A percentile compares a stretch with the other conserved stretches of the same genome.
Conservation (phyloP, 2,888 invertebrate species). For the Oxycera nigricornis region DNA sequence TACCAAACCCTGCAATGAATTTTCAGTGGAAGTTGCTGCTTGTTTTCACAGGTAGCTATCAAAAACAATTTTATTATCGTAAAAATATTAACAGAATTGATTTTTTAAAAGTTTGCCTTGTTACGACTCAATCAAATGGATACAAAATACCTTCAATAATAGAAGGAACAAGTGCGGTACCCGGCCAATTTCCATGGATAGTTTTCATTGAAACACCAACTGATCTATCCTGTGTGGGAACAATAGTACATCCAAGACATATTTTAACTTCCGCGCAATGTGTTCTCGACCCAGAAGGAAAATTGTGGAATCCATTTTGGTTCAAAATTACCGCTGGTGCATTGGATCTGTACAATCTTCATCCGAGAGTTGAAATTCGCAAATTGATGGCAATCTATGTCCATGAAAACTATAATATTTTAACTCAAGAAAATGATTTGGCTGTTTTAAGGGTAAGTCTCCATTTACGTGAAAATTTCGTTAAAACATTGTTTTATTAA, state of each 20-base stretch:
- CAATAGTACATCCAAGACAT: conserved; percentile 43
- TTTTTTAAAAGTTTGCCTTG: no score
- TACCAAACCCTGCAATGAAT: not conserved
- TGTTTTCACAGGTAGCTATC: not conserved
- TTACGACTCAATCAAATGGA: not conserved
- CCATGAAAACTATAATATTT: conserved; percentile 42
- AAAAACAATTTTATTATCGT: not conserved
- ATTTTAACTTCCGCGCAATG: conserved; percentile 43
- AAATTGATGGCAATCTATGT: conserved; percentile 38
- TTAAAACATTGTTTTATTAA: not conserved
- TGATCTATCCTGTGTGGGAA: conserved; percentile 42
- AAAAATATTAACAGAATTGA: no score
- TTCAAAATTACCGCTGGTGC: conserved; percentile 40
- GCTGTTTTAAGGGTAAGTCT: conserved; percentile 44
- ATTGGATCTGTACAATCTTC: conserved; percentile 9
- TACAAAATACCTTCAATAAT: conserved; percentile 14
- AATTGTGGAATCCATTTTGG: conserved; percentile 41
- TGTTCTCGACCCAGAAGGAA: conserved; percentile 24
- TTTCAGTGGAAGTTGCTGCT: not conserved
- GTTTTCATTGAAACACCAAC: conserved; percentile 23
- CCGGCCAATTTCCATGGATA: conserved; percentile 40
- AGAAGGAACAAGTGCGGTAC: conserved; percentile 30
- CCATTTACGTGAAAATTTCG: not conserved
- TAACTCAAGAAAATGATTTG: conserved; percentile 44
- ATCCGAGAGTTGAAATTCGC: not conserved